Evolutionary conservation across 2,113 vertebrate genomes (phyloP).

Genomic region (Sturnus vulgaris): DNA sequence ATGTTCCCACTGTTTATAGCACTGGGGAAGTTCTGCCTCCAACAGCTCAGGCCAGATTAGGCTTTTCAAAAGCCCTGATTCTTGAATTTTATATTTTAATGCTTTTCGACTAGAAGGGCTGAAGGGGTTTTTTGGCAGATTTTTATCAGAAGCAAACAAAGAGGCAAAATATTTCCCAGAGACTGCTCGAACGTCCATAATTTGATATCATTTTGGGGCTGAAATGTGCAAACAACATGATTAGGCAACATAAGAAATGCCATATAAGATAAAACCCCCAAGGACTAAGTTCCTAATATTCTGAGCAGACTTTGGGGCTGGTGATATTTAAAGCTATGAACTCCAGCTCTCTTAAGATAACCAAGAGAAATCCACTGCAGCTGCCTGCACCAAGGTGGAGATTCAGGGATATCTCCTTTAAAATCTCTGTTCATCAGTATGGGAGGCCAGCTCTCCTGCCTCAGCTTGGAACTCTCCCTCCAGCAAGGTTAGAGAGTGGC

Average conservation of each 20-base stretch:
- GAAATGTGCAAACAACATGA: neutral
- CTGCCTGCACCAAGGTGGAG: neutral
- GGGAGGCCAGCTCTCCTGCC: neutral
- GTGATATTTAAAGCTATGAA: neutral
- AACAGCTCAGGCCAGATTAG: neutral
- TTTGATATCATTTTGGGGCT: neutral
- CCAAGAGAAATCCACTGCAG: neutral
- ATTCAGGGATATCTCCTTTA: neutral
- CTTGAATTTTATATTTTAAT: neutral
- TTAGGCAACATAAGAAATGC: neutral
- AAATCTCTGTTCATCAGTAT: conserved; percentile 6
- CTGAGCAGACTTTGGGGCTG: neutral
- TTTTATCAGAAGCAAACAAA: neutral
- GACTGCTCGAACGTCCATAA: neutral
- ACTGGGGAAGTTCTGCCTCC: neutral
- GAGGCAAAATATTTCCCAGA: neutral
- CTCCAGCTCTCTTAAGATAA: neutral
- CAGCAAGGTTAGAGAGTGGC: conserved; percentile 26
- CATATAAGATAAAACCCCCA: neutral
- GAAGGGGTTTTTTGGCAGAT: neutral
- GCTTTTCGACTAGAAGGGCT: neutral
- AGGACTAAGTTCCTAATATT: neutral
- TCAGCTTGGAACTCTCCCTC: conserved; percentile 4
- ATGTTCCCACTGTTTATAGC: neutral
- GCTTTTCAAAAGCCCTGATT: neutral